Base-by-base conservation (phyloP, 1,140 invertebrate genomes). In the Philotrypesis tridentata region DNA sequence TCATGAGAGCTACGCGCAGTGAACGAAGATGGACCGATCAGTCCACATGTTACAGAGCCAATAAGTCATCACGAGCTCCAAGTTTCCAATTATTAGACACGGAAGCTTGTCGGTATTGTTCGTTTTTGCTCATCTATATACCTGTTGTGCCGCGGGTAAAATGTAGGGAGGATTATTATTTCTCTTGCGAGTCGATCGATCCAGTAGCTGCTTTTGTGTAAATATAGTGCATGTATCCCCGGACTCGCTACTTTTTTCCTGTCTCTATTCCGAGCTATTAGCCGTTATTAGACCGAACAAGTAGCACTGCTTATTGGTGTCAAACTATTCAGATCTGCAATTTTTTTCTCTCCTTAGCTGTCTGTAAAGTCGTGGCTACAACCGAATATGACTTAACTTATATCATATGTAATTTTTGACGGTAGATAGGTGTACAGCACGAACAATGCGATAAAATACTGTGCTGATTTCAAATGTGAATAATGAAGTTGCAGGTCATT, bases 11-110 rank as follows among this genome's bases (percentile, higher is more conserved):
- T 7, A 5, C 27, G 63, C 27, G 63, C 27, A 65, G 14, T 65
- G n/a, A 65, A 65, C 63, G 63, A 63, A n/a, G 63, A 9, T 27
- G 63, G 61, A 68, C 21, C 29, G 27, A 68, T 68, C 67, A 55
- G 48, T 55, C 21, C 48, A 21, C 48, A 8, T 2, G 12, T 14
- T n/a, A 17, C 40, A 43, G 9, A 11, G 12, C 12, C 12, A 43
- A 40, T 40, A 40, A 9, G 12, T 14, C 1, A 43, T 43, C 40
- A 3, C 21, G 48, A n/a, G 21, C 48, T 55, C 17, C 29, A 31
- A 65, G 63, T 65, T 65, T 65, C 14, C 25, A 65, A 65, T 65
- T 65, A 65, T 65, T 14, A 65, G 63, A 65, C 63, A 68, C 14
- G 29, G 48, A 55, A 55, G 48, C 48, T 55, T 17, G 48, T 55